Evolutionary conservation across 1,140 invertebrate genomes (phyloP), one percentile per base, ranked within the genome.

Genomic region (Lasioglossum baleicum): DNA sequence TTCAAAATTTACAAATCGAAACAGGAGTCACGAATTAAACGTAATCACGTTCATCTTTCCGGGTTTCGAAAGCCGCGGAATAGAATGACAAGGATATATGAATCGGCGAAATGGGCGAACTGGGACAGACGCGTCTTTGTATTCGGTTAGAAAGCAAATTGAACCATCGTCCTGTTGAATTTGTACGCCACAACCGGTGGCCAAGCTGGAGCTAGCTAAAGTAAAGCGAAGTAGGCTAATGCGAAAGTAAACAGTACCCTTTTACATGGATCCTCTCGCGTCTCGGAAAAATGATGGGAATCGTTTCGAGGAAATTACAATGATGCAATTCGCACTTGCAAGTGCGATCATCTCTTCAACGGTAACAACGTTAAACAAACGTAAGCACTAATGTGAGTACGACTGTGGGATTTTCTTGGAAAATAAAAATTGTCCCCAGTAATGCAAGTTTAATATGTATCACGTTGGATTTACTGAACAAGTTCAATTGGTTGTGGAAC

Each of bases 111-210:
- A 20, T 56, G 48, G 17, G 7, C 4, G 58, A 75, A 60, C 40
- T 70, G 26, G 42, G 13, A 26, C 56, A 26, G 2, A 8, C 10
- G 11, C 0, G 26, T 22, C 56, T 48, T 76, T 61, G 8, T 63
- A 63, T 40, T 61, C 44, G 20, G 61, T 5, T 20, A 13, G 17
- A 11, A 42, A 20, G n/a, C 26, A 61, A 63, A 51, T 51, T 70
- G 42, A 51, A 44, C 42, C 15, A 26, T 76, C 15, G 20, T 76
- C 75, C 66, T 70, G 75, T 77, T 77, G 67, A 77, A 77, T 77
- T 61, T 22, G 2, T 4, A n/a, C 26, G 0, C 65, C 31, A 51
- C 61, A 63, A n/a, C n/a, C 40, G 53, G 17, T 68, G 44, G 35
- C 3, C 17, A 26, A n/a, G 10, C 35, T 35, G 35, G 5, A 35